Evolutionary conservation across 1,140 invertebrate genomes (phyloP).

Genomic region (Eufriesea mexicana): DNA sequence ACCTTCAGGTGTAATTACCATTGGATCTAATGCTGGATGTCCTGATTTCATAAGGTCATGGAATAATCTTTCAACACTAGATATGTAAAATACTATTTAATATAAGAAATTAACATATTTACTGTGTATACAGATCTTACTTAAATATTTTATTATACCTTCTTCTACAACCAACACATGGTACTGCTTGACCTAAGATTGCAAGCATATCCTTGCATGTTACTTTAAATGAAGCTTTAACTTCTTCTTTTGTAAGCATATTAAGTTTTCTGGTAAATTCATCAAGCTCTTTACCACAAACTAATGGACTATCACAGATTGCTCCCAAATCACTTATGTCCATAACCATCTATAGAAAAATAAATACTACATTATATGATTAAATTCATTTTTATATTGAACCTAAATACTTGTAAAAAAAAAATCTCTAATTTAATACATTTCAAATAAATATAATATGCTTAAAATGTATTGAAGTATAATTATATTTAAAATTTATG

Average conservation of each 20-base stretch:
- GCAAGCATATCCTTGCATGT: conserved; percentile 91
- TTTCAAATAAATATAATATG: not conserved
- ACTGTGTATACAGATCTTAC: not conserved
- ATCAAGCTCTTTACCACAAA: conserved; percentile 91
- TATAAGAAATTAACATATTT: not conserved
- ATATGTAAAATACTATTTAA: conserved; percentile 70
- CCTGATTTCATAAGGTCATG: conserved; percentile 91
- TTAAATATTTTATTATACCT: conserved; percentile 84
- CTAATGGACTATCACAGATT: conserved; percentile 88
- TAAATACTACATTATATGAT: not conserved
- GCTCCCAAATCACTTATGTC: conserved; percentile 92
- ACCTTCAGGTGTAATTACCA: conserved; percentile 87
- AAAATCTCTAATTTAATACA: not conserved
- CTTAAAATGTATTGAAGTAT: not conserved
- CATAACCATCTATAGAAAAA: conserved; percentile 91
- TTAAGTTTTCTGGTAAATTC: conserved; percentile 92
- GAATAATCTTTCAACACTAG: conserved; percentile 93
- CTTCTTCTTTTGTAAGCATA: conserved; percentile 89
- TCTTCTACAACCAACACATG: conserved; percentile 95
- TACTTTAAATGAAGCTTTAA: conserved; percentile 91
- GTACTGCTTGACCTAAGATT: conserved; percentile 93
- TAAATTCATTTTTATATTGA: not conserved
- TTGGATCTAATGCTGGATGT: conserved; percentile 92
- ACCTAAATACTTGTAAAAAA: not conserved
- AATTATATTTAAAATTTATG: not conserved